Percentiles rank a stretch among this genome's conserved stretches.
phyloP scores from a whole-genome alignment of 2,888 invertebrate species.

The Actias luna region DNA sequence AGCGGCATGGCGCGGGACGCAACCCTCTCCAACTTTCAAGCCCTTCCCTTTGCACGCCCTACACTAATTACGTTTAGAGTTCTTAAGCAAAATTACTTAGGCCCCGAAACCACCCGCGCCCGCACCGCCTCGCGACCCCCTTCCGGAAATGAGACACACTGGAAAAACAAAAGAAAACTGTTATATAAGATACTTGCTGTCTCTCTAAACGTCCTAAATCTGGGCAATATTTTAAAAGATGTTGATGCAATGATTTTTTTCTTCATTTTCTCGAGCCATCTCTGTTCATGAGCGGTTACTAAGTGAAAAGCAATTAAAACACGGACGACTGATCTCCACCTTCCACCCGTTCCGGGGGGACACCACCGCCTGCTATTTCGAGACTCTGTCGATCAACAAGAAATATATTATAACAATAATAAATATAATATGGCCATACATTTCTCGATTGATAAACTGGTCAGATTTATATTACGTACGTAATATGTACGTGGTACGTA shows the following conservation, averaged over 20 bases:
- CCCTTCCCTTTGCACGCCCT: slow-evolving; percentile 84
- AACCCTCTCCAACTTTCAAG: slow-evolving; percentile 85
- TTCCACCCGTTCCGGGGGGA: slow-evolving; percentile 45
- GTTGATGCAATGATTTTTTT: slow-evolving; percentile 82
- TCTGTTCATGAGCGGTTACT: slow-evolving; percentile 81
- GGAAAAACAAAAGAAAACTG: slow-evolving; percentile 80
- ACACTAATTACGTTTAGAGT: slow-evolving; percentile 87
- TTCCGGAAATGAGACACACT: slow-evolving; percentile 80
- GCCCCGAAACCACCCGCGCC: slow-evolving; percentile 78
- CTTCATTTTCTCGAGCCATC: slow-evolving; percentile 75
- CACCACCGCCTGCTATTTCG: slow-evolving; percentile 42
- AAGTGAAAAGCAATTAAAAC: slow-evolving; percentile 82
- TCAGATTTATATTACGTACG: not conserved
- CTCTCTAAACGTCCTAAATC: slow-evolving; percentile 76
- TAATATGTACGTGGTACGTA: not conserved
- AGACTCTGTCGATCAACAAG: slow-evolving; percentile 67
- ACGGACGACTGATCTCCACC: slow-evolving; percentile 80
- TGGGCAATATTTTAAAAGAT: slow-evolving; percentile 79
- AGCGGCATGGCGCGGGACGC: slow-evolving; percentile 66
- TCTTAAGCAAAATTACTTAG: slow-evolving; percentile 87
- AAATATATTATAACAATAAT: slow-evolving; percentile 62
- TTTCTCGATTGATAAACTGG: slow-evolving; percentile 22
- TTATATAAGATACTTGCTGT: slow-evolving; percentile 75
- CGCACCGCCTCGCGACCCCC: slow-evolving; percentile 64
- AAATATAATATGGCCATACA: slow-evolving; percentile 49